Evolutionary conservation across 2,888 invertebrate species (phyloP), one percentile per base, ranked within the genome.

Genomic region (Agonopterix alstromeriana): DNA sequence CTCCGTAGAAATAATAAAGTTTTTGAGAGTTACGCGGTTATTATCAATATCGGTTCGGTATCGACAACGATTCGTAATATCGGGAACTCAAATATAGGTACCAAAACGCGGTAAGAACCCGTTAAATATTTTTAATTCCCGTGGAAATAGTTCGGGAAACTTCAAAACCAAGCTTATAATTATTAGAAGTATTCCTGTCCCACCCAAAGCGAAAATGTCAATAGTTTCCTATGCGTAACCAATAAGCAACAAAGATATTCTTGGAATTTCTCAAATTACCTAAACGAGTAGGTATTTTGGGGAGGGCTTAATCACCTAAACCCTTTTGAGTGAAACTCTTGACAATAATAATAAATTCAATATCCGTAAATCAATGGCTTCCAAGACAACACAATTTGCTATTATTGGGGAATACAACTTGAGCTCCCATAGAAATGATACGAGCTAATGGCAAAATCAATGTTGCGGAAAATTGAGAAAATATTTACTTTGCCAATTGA

Each of bases 281-380:
- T 67, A 65, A 74, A 66, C 64, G 71, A 63, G 65, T 51, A 63
- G 62, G 64, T 65, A 66, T 35, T 12, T 35, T 7, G 35, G 27
- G 67, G 68, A 67, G 61, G 73, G 70, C 68, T 74, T 76, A 81
- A 80, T 80, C 76, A 73, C 69, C 66, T 63, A 62, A 68, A 73
- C 78, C 74, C 72, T 72, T 70, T 65, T 57, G 59, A 65, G 62
- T 52, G 62, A 62, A 65, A 61, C 72, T 64, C 64, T 67, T 76
- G 45, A 55, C 51, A 74, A 70, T 73, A 69, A 73, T 77, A 73
- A 74, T 76, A 79, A 73, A 82, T 80, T 78, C 73, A 78, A 79
- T 79, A 78, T 70, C 66, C 74, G 67, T 69, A 75, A 76, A 81
- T 79, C 74, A 75, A 70, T 67, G 65, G 61, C 55, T 57, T 53